Evolutionary conservation across 2,888 invertebrate species (phyloP), one percentile per base, ranked within the genome.

Genomic region (Acanthopleura granulata): DNA sequence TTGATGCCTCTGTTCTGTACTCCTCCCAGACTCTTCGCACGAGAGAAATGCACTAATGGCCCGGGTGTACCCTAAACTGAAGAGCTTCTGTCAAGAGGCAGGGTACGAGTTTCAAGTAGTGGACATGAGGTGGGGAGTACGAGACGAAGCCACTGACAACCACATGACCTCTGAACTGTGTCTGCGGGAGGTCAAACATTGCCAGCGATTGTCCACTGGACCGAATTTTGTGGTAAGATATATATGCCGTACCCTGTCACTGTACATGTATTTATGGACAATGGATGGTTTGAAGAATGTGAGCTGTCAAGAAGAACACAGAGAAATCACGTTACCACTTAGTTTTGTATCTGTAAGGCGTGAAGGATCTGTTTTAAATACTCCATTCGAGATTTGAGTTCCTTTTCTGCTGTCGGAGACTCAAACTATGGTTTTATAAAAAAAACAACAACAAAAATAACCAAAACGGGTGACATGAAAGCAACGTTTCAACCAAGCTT

Each of bases 61-160:
- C 72, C 71, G 81, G 14, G 87, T 85, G 0, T 89, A 88, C 78
- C 87, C 88, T 0, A 79, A 79, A 62, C 80, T 89, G 74, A 87
- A 87, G 81, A 75, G 73, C 12, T 84, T 83, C 72, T 88, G 89
- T 78, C 85, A 83, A 70, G 76, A 80, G 30, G 76, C 77, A 18
- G 89, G 88, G 0, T 89, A 88, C 76, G 87, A 88, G 80, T 89
- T 89, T 74, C 89, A 89, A 79, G 87, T 87, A 51, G 84, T 84
- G 16, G 85, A 89, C 78, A 88, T 89, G 88, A 75, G 88, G 0
- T 89, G 88, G 88, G 89, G 89, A 0, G 82, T 89, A 12, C 76
- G 87, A 27, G 87, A 87, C 62, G 88, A 88, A 72, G 85, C 88
- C 11, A 81, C 83, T 0, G 86, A 89, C 72, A 87, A 88, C 75